Percentiles rank a stretch among this genome's conserved stretches.
phyloP scores from a whole-genome alignment of 2,888 invertebrate genomes.

The Microctonus hyperodae region DNA sequence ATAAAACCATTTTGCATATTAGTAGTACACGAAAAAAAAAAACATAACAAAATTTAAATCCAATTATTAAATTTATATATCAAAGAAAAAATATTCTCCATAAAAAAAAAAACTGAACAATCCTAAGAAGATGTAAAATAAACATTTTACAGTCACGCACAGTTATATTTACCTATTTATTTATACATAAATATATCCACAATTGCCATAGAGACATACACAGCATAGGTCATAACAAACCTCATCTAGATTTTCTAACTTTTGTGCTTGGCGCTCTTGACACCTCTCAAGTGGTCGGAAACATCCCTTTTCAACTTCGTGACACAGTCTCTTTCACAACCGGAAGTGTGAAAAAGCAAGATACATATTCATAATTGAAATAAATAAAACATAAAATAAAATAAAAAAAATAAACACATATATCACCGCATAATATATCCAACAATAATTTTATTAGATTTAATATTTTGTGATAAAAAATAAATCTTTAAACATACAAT shows the following conservation, averaged over 20 bases:
- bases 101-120: too few species aligned
- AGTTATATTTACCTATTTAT: not conserved
- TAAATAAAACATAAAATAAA: too few species aligned
- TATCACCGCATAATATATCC: slow-evolving; percentile 5
- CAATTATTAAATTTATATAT: too few species aligned
- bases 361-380: not conserved
- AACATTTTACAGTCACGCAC: too few species aligned
- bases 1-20: too few species aligned
- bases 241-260: slow-evolving; percentile 1
- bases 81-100: too few species aligned
- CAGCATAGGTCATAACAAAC: not conserved
- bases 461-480: not conserved
- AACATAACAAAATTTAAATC: too few species aligned
- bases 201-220: not conserved
- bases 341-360: not conserved
- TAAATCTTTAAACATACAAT: not conserved
- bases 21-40: too few species aligned
- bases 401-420: not conserved
- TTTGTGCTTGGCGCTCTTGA: not conserved
- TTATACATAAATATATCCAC: not conserved
- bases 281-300: not conserved
- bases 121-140: too few species aligned
- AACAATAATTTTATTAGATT: not conserved
- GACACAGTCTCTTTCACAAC: not conserved
- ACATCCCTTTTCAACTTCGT: not conserved